Percentiles rank a stretch among this genome's conserved stretches.
phyloP scores from a whole-genome alignment of 1,140 invertebrate genomes.

The Drosophila burlai region DNA sequence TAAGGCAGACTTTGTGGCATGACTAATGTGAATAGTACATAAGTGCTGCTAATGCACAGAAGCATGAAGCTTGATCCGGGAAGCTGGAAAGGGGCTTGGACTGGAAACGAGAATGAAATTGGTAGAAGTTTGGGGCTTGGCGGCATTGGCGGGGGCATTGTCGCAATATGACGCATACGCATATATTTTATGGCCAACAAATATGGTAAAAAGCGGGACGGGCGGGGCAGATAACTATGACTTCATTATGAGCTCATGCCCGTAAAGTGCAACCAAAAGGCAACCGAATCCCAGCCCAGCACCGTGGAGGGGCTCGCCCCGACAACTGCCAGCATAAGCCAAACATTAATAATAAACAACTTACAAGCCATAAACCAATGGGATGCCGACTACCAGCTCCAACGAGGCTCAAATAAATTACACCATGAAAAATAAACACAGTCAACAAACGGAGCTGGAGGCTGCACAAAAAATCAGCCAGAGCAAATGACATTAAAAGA shows the following conservation, averaged over 20 bases:
- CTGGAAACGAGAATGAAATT: not conserved
- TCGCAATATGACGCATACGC: conserved; percentile 76
- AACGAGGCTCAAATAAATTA: conserved; percentile 68
- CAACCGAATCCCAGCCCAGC: conserved; percentile 11
- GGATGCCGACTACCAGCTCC: conserved; percentile 54
- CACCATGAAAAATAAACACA: conserved; percentile 49
- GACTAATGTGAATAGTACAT: conserved; percentile 54
- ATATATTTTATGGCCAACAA: conserved; percentile 65
- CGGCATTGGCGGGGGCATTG: conserved; percentile 24
- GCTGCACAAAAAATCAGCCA: conserved; percentile 32
- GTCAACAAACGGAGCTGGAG: conserved; percentile 14
- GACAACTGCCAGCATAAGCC: conserved; percentile 68
- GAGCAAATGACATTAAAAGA: conserved; percentile 50
- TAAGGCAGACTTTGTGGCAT: conserved; percentile 20
- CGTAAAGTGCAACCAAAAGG: conserved; percentile 58
- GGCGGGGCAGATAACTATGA: conserved; percentile 64
- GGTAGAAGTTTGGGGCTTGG: not conserved
- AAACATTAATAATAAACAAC: conserved; percentile 82
- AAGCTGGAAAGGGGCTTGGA: not conserved
- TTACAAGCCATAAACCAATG: conserved; percentile 82
- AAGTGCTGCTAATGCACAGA: conserved; percentile 58
- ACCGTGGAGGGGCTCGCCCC: conserved; percentile 21
- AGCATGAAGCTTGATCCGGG: conserved; percentile 22
- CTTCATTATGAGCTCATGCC: conserved; percentile 77
- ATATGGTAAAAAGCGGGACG: conserved; percentile 52